Evolutionary conservation across 2,888 invertebrate species (phyloP).

Genomic region (Gastrophysa polygoni): DNA sequence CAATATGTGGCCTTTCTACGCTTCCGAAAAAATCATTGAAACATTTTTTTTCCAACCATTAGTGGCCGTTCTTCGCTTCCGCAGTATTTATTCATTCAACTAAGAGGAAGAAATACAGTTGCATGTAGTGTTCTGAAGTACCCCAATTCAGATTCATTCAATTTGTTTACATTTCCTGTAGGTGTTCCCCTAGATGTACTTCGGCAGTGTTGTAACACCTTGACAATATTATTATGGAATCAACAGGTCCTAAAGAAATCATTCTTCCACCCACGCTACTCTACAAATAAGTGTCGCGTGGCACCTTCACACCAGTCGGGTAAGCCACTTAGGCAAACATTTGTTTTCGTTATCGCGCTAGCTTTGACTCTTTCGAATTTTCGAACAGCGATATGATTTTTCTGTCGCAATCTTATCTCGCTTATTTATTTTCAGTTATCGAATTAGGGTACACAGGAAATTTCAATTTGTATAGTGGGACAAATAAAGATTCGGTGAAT

Average conservation of each 20-base stretch:
- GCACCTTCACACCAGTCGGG: slow-evolving; percentile 35
- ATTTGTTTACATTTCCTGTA: slow-evolving; percentile 27
- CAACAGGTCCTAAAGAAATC: slow-evolving; percentile 47
- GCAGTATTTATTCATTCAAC: no score
- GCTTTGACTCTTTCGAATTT: not conserved
- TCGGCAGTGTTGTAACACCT: slow-evolving; percentile 37
- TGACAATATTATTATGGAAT: slow-evolving; percentile 35
- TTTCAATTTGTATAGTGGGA: not conserved
- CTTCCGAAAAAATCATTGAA: no score
- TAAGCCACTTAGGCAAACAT: slow-evolving; percentile 30
- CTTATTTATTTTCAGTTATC: slow-evolving; percentile 32
- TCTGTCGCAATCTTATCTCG: slow-evolving; percentile 38
- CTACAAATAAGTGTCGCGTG: slow-evolving; percentile 45
- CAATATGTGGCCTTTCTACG: no score
- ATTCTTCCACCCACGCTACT: slow-evolving; percentile 46
- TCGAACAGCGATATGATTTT: not conserved
- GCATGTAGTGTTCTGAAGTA: no score
- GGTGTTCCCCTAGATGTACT: slow-evolving; percentile 20
- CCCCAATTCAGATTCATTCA: no score
- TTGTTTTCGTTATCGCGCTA: slow-evolving; percentile 19
- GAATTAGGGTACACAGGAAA: slow-evolving; percentile 31
- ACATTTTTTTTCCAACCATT: no score
- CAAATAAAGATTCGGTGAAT: not conserved
- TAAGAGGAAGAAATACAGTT: no score
- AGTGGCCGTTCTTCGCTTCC: no score